Evolutionary conservation across 2,888 invertebrate genomes (phyloP).

Genomic region (Drosophila mercatorum): DNA sequence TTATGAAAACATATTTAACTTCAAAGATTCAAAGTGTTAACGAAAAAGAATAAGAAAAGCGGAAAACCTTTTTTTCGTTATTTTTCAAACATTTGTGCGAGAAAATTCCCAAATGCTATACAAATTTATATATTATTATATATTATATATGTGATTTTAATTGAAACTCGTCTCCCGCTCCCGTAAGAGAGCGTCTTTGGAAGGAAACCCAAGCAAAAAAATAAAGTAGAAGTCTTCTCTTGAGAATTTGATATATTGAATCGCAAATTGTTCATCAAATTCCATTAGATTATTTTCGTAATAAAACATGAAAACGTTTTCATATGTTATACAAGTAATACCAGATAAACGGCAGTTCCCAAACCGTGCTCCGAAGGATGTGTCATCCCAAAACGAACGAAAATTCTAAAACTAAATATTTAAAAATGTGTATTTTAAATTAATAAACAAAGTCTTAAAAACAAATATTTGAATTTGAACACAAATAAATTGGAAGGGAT

Average conservation of each 20-base stretch:
- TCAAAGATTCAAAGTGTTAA: conserved; percentile 26
- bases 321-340: conserved; percentile 42
- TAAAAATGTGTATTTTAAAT: conserved; percentile 54
- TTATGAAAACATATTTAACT: conserved; percentile 34
- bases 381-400: conserved; percentile 66
- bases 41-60: conserved; percentile 37
- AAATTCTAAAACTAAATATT: conserved; percentile 57
- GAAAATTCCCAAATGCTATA: conserved; percentile 37
- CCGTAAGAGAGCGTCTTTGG: conserved; percentile 45
- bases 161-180: conserved; percentile 69
- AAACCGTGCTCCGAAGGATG: conserved; percentile 26
- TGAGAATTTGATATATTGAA: conserved; percentile 71
- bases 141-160: conserved; percentile 71
- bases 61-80: conserved; percentile 27
- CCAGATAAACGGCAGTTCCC: conserved; percentile 51
- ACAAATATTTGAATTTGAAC: conserved; percentile 17
- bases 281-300: conserved; percentile 65
- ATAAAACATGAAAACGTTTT: conserved; percentile 38
- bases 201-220: conserved; percentile 57
- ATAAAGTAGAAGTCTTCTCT: conserved; percentile 63
- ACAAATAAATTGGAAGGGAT: neutral
- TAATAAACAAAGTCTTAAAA: conserved; percentile 52
- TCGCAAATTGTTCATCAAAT: conserved; percentile 49
- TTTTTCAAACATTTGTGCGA: conserved; percentile 29
- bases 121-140: conserved; percentile 40